Conservation (phyloP, 1,140 invertebrate species). For the Drosophila lowei region DNA sequence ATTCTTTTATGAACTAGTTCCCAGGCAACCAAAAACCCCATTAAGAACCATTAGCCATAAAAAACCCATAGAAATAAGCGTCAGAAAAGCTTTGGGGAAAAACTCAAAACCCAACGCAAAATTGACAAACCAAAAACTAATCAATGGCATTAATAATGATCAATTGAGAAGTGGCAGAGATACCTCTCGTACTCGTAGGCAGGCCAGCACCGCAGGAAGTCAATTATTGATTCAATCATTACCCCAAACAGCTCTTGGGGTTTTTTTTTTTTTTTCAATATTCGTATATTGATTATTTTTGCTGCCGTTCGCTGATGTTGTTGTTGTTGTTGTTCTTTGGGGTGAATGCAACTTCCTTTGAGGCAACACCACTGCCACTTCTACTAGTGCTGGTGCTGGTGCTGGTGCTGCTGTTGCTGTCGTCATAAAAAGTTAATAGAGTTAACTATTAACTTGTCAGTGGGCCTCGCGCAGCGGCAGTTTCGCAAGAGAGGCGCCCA, state of each 20-base stretch:
- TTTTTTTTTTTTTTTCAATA: slow-evolving; percentile 41
- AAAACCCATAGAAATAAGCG: too few relatives aligned
- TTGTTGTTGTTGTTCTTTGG: slow-evolving; percentile 19
- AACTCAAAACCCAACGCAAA: too few relatives aligned
- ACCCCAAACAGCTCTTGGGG: slow-evolving; percentile 26
- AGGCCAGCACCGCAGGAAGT: slow-evolving; percentile 51
- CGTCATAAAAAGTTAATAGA: slow-evolving; percentile 60
- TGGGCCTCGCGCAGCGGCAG: slow-evolving; percentile 42
- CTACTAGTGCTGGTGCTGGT: neutral
- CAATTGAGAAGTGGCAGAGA: slow-evolving; percentile 28
- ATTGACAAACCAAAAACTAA: slow-evolving; percentile 40
- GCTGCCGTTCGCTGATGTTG: slow-evolving; percentile 5
- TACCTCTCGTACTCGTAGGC: too few relatives aligned
- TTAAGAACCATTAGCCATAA: too few relatives aligned
- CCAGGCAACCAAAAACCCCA: too few relatives aligned
- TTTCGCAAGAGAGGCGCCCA: slow-evolving; percentile 42
- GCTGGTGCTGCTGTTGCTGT: slow-evolving; percentile 15
- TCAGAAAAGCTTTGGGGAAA: too few relatives aligned
- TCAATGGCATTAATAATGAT: slow-evolving; percentile 33
- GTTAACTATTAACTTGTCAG: slow-evolving; percentile 72
- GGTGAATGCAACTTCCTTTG: slow-evolving; percentile 55
- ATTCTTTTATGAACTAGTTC: too few relatives aligned
- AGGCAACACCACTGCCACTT: slow-evolving; percentile 34
- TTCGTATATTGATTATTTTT: slow-evolving; percentile 50
- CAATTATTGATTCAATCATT: slow-evolving; percentile 67